Base-by-base conservation (phyloP, 2,113 vertebrate genomes). In the Syngnathus floridae region DNA sequence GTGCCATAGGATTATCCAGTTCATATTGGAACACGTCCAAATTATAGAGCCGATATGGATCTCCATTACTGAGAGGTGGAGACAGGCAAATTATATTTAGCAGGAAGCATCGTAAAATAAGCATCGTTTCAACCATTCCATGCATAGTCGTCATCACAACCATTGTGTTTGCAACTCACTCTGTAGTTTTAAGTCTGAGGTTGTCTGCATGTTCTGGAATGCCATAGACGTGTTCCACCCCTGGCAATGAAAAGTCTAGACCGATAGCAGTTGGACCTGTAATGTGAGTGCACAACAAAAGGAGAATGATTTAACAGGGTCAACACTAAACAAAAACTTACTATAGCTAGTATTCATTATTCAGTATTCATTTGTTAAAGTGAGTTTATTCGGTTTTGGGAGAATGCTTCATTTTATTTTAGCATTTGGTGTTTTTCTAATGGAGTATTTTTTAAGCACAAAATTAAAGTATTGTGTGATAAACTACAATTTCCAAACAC, bases 21-120 rank as follows among this genome's bases (percentile, higher is more conserved):
- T 98, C 95, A 1, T 97, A 98, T 82, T 97, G 94, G 90, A 97
- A 98, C 40, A 98, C 95, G 16, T 98, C 95, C 81, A 98, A 80
- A 75, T 97, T 98, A 72, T 94, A 96, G 4, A 97, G 91, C 0
- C 95, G 91, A 65, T 96, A 98, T 0, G 94, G 95, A 58, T 98
- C 95, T 11, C 93, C 93, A n/a, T 87, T 93, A 37, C 94, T 96
- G 80, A 19, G 72, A 73, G 22, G 59, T 54, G 61, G 49, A 76
- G 60, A 73, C 14, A 78, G 38, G 67, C 2, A 51, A 26, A 17
- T 7, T 11, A 41, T 2, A 36, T 37, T 40, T 7, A 64, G 17
- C 31, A 62, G 7, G 0, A 35, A 10, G 13, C n/a, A n/a, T n/a
- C n/a, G n/a, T 35, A 16, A 31, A 56, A 56, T 4, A 35, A 56